These are phyloP conservation scores for Ariopsis seemanni DNA, from an alignment of 2,113 vertebrate species.

Conservation along the genomic window DNA sequence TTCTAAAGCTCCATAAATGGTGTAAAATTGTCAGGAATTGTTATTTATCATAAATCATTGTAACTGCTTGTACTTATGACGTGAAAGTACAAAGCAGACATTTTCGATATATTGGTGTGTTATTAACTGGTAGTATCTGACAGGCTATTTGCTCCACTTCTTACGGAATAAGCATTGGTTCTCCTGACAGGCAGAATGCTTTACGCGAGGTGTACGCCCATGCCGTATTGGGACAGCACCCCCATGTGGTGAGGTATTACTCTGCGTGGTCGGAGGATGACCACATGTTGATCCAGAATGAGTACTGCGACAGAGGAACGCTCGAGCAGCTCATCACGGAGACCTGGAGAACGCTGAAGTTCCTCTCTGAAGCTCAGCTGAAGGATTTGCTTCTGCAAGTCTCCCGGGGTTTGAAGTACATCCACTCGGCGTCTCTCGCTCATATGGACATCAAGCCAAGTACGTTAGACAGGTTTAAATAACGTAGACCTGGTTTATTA, in stretches of 20 bases:
- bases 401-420: conserved; percentile 88
- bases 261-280: conserved; percentile 98
- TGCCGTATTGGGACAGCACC: conserved; percentile 93
- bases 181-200: conserved; percentile 83
- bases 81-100: neutral
- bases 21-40: neutral
- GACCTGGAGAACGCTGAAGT: conserved; percentile 84
- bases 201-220: conserved; percentile 95
- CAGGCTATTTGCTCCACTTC: neutral
- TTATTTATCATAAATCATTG: neutral
- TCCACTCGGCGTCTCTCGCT: conserved; percentile 92
- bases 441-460: conserved; percentile 99
- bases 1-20: neutral
- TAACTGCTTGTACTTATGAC: neutral
- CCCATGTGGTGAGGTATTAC: conserved; percentile 94
- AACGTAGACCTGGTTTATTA: neutral
- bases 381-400: conserved; percentile 93
- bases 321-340: conserved; percentile 88
- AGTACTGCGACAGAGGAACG: conserved; percentile 96
- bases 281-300: conserved; percentile 98
- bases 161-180: neutral
- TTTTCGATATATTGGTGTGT: neutral
- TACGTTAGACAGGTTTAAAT: conserved; percentile 68
- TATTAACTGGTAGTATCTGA: neutral
- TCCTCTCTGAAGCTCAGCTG: conserved; percentile 84